Conservation (phyloP, 1,140 invertebrate genomes). For the Rhopalosiphum maidis region DNA sequence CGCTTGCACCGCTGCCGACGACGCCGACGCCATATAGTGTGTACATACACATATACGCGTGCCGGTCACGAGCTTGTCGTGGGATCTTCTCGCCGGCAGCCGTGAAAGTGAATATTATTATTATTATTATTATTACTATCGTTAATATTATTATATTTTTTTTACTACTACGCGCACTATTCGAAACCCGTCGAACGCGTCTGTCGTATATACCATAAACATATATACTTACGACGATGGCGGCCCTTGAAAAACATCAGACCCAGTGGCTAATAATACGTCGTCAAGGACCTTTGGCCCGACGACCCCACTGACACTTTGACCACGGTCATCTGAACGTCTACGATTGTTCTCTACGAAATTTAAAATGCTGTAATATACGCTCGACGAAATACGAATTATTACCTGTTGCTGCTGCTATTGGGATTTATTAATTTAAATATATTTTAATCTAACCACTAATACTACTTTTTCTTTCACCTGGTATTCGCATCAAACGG, state of each 20-base stretch:
- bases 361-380: not conserved
- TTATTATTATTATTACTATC: constrained; percentile 8
- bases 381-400: not conserved
- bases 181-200: constrained; percentile 23
- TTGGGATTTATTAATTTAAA: not conserved
- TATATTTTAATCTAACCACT: not conserved
- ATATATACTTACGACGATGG: not conserved
- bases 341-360: not conserved
- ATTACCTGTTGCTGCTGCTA: not conserved
- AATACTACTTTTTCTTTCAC: not conserved
- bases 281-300: not conserved
- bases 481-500: too few relatives aligned
- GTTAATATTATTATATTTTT: not conserved
- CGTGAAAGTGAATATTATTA: constrained; percentile 51
- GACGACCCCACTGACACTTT: not conserved
- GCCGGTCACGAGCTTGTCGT: constrained; percentile 52
- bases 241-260: constrained; percentile 42
- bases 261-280: not conserved
- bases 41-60: constrained; percentile 1
- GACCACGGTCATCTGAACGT: not conserved
- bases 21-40: not conserved
- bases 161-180: not conserved
- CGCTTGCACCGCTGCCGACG: not conserved
- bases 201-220: not conserved
- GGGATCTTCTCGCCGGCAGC: constrained; percentile 57